Percentiles rank a stretch among this genome's conserved stretches.
phyloP scores from a whole-genome alignment of 2,797 vertebrate genomes.

The Acipenser transmontanus region DNA sequence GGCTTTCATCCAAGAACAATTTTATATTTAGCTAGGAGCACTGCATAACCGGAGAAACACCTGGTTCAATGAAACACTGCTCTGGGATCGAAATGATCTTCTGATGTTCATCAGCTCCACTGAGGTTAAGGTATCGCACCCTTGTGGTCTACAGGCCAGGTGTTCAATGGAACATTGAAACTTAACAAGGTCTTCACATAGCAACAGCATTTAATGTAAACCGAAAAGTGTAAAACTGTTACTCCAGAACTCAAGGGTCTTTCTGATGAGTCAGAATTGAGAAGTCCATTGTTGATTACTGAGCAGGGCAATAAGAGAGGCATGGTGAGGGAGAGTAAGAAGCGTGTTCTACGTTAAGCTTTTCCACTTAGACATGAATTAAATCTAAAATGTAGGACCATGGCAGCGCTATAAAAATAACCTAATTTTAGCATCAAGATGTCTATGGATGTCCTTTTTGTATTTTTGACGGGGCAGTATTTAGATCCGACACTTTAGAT shows the following conservation, averaged over 20 bases:
- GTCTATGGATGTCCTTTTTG: too few species aligned
- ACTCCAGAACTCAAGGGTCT: neutral
- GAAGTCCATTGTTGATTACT: neutral
- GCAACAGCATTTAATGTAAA: neutral
- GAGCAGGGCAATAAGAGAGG: neutral
- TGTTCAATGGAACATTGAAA: neutral
- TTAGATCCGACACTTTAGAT: too few species aligned
- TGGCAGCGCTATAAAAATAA: too few species aligned
- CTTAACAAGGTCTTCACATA: neutral
- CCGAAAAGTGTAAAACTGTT: neutral
- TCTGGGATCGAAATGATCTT: neutral
- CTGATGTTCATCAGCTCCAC: neutral
- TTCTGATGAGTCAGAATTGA: neutral
- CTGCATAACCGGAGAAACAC: neutral
- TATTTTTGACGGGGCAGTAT: too few species aligned
- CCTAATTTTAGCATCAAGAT: too few species aligned
- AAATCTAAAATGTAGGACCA: too few species aligned
- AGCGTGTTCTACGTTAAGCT: too few species aligned
- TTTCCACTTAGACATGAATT: too few species aligned
- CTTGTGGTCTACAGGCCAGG: neutral
- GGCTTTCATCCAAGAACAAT: neutral
- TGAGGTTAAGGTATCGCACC: neutral
- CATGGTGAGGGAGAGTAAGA: neutral
- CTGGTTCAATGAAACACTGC: neutral
- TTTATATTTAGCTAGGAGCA: neutral